These are phyloP conservation scores for Trichonephila clavata DNA, from an alignment of 1,140 invertebrate species.

Conservation along the genomic window DNA sequence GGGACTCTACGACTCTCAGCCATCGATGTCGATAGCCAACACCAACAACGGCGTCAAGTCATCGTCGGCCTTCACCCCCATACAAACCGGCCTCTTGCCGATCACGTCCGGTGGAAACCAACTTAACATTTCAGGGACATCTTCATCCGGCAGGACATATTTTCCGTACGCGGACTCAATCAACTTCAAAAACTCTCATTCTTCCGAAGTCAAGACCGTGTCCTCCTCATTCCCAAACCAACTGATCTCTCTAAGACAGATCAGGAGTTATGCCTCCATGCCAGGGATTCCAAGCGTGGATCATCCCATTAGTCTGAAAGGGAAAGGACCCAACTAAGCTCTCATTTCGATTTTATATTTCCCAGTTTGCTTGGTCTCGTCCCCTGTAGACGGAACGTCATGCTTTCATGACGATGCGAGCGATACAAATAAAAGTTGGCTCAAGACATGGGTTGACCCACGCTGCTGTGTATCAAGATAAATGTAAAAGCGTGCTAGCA, in stretches of 20 bases:
- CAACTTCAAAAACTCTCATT: constrained; percentile 84
- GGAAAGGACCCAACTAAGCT: constrained; percentile 81
- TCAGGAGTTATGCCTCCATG: constrained; percentile 97
- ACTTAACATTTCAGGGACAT: constrained; percentile 66
- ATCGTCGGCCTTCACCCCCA: constrained; percentile 89
- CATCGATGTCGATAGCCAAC: constrained; percentile 48
- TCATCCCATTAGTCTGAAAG: constrained; percentile 83
- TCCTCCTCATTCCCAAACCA: constrained; percentile 93
- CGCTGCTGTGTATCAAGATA: constrained; percentile 1
- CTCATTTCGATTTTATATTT: background rate
- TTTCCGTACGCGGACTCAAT: constrained; percentile 93
- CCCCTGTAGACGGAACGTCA: constrained; percentile 43
- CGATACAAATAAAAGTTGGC: background rate
- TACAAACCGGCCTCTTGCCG: constrained; percentile 80
- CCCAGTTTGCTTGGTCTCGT: constrained; percentile 56
- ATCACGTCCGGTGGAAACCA: constrained; percentile 59
- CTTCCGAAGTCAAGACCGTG: constrained; percentile 78
- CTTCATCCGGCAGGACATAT: constrained; percentile 84
- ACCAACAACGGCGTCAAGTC: constrained; percentile 45
- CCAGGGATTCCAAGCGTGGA: constrained; percentile 84
- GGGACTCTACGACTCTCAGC: constrained; percentile 68
- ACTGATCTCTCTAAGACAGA: constrained; percentile 96
- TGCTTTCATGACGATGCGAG: constrained; percentile 23
- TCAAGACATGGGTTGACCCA: constrained; percentile 18
- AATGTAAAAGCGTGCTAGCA: constrained; percentile 37